Percentiles rank a stretch among this genome's conserved stretches.
Conservation (phyloP, 2,113 vertebrate species). For the Lichenostomus cassidix region DNA sequence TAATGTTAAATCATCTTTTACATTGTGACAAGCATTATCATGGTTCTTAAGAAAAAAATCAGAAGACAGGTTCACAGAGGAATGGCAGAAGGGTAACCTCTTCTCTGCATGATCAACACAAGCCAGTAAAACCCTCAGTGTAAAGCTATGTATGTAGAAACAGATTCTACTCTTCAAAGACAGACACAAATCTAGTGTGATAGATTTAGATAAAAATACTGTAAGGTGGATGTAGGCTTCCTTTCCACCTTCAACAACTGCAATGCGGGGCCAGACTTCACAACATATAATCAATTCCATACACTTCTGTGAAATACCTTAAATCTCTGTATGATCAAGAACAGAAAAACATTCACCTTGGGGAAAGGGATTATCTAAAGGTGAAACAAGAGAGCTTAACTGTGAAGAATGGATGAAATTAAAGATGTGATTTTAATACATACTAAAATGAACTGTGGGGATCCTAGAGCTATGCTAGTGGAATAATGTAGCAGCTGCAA, state of each 20-base stretch:
- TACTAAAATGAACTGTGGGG: background rate
- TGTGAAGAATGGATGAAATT: background rate
- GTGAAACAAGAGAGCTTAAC: background rate
- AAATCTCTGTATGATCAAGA: background rate
- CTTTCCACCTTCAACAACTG: background rate
- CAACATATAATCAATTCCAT: background rate
- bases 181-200: background rate
- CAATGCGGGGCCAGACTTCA: background rate
- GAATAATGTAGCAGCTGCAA: background rate
- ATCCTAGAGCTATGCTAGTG: background rate
- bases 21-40: background rate
- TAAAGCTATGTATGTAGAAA: background rate
- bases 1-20: background rate
- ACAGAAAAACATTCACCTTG: background rate
- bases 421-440: background rate
- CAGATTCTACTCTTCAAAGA: background rate
- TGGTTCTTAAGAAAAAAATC: background rate
- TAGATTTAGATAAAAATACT: background rate
- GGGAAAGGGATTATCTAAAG: background rate
- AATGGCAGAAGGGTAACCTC: background rate
- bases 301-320: background rate
- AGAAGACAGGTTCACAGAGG: background rate
- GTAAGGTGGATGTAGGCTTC: background rate
- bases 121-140: background rate
- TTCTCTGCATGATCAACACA: background rate